Percentiles rank a stretch among this genome's conserved stretches.
Conservation (phyloP, 2,888 invertebrate genomes). For the Willowsia nigromaculata region DNA sequence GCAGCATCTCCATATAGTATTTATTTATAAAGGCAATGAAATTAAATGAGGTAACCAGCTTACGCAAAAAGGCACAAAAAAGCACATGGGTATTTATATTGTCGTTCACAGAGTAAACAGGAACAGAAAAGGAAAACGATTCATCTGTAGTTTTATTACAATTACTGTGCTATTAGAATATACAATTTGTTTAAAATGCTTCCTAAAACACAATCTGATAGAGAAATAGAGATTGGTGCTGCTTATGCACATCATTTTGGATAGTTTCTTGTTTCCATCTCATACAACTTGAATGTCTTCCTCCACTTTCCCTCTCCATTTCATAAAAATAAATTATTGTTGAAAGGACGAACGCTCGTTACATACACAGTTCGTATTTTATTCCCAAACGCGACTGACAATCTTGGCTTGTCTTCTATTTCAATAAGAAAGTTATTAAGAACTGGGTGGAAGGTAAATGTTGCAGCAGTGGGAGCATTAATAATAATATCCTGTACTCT, state of each 20-base stretch:
- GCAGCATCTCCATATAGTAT: neutral
- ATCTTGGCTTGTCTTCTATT: neutral
- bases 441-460: neutral
- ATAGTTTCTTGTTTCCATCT: neutral
- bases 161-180: neutral
- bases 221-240: neutral
- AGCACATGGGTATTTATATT: neutral
- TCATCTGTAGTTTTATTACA: neutral
- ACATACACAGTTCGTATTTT: neutral
- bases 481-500: neutral
- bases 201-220: neutral
- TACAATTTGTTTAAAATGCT: neutral
- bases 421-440: neutral
- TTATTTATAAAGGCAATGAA: neutral
- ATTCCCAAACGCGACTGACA: neutral
- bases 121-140: neutral
- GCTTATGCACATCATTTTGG: neutral
- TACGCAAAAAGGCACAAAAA: neutral
- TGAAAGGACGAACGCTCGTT: neutral
- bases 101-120: neutral
- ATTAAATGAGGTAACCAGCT: constrained; percentile 45
- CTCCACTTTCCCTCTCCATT: neutral
- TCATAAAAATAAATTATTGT: neutral
- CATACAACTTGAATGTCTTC: neutral
- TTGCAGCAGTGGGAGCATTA: neutral